phyloP scores from a whole-genome alignment of 2,113 vertebrate species.

The Mus spicilegus region DNA sequence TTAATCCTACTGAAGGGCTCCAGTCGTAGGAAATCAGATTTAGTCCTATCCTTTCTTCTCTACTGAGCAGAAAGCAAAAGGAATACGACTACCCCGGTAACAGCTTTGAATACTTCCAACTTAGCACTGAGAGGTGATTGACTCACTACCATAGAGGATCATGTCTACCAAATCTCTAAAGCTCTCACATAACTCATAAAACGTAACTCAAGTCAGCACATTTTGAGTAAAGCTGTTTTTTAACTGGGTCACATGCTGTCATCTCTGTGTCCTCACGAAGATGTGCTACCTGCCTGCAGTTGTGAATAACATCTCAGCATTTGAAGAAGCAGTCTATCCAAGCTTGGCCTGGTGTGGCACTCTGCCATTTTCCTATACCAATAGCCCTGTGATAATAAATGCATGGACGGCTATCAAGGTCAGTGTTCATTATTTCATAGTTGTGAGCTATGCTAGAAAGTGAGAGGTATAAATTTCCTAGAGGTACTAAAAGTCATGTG shows the following conservation, averaged over 20 bases:
- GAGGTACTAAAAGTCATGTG: neutral
- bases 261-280: neutral
- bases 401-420: neutral
- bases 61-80: neutral
- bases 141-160: neutral
- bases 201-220: neutral
- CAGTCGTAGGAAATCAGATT: neutral
- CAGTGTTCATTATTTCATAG: neutral
- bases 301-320: neutral
- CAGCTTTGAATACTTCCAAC: conserved; percentile 13
- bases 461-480: neutral
- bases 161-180: conserved; percentile 16
- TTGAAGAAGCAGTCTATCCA: neutral
- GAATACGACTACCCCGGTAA: neutral
- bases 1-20: neutral
- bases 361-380: neutral
- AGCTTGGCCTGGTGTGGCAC: neutral
- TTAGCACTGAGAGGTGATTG: conserved; percentile 28
- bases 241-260: neutral
- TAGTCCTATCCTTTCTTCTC: neutral
- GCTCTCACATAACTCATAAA: neutral
- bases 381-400: neutral
- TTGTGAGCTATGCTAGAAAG: neutral
- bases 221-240: conserved; percentile 26
- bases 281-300: neutral